A percentile compares a stretch with the other conserved stretches of the same genome.
phyloP scores from a whole-genome alignment of 2,113 vertebrate genomes.

The Phylloscopus whistleri region DNA sequence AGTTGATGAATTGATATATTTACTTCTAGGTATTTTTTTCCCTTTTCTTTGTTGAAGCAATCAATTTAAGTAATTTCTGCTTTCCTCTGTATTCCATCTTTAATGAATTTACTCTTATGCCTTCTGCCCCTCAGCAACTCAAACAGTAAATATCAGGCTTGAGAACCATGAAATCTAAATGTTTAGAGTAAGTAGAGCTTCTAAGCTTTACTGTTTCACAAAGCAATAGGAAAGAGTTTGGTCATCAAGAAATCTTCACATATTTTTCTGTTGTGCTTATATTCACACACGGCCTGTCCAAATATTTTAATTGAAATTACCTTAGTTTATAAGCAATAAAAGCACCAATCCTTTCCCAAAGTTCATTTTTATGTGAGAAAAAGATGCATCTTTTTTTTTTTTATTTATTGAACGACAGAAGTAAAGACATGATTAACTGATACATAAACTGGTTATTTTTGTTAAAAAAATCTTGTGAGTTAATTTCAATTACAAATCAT shows the following conservation, averaged over 20 bases:
- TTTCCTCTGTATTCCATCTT: neutral
- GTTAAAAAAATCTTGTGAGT: neutral
- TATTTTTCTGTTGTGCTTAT: neutral
- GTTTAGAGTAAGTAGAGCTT: neutral
- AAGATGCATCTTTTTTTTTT: neutral
- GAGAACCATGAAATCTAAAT: neutral
- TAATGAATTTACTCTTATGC: neutral
- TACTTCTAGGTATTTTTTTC: neutral
- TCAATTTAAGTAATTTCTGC: neutral
- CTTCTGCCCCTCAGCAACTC: neutral
- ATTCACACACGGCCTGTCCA: neutral
- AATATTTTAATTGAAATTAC: neutral
- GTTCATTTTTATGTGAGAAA: neutral
- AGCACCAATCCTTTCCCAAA: neutral
- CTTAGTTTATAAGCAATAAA: neutral
- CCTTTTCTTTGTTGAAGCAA: neutral
- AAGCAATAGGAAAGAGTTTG: neutral
- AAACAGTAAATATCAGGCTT: neutral
- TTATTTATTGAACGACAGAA: neutral
- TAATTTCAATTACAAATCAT: neutral
- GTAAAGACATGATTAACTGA: neutral
- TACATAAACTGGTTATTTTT: neutral
- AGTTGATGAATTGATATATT: neutral
- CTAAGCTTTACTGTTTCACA: neutral
- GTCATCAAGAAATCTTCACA: neutral